Evolutionary conservation across 2,113 vertebrate species (phyloP).

Genomic region (Trichomycterus rosablanca): DNA sequence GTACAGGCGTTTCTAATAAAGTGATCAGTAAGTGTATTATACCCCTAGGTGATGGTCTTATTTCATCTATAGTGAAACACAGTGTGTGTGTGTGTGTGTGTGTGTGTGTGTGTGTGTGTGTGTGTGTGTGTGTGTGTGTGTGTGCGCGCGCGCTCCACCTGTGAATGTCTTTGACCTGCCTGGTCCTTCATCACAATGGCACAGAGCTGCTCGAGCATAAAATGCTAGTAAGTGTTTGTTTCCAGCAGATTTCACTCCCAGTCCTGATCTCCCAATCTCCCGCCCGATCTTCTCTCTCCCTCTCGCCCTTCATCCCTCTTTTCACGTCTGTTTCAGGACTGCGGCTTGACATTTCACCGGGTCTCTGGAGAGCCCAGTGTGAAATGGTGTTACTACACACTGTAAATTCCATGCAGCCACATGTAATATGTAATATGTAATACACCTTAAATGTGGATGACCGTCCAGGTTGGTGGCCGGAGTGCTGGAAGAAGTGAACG

Average conservation of each 20-base stretch:
- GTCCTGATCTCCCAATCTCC: constrained; percentile 35
- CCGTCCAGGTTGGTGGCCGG: constrained; percentile 73
- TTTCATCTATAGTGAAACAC: too few relatives aligned
- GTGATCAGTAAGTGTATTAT: too few relatives aligned
- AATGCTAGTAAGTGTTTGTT: constrained; percentile 95
- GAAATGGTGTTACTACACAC: constrained; percentile 99
- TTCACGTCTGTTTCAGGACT: constrained; percentile 80
- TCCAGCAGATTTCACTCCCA: constrained; percentile 90
- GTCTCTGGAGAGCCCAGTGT: constrained; percentile 89
- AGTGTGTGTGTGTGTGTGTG: too few relatives aligned
- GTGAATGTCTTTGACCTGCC: constrained; percentile 61
- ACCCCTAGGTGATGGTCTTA: too few relatives aligned
- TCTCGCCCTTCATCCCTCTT: constrained; percentile 30
- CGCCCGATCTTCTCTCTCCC: constrained; percentile 32
- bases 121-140: constrained; percentile 28
- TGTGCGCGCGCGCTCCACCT: constrained; percentile 57
- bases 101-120: constrained; percentile 4
- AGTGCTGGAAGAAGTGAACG: constrained; percentile 7
- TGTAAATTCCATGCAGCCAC: constrained; percentile 98
- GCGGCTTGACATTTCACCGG: constrained; percentile 97
- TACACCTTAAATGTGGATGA: constrained; percentile 98
- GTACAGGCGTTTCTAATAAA: too few relatives aligned
- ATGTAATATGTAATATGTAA: constrained; percentile 69
- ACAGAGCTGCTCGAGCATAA: constrained; percentile 82
- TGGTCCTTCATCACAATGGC: constrained; percentile 69